A percentile compares a stretch with the other conserved stretches of the same genome.
Evolutionary conservation across 2,797 vertebrate species (phyloP).

Genomic region (Salarias fasciatus): DNA sequence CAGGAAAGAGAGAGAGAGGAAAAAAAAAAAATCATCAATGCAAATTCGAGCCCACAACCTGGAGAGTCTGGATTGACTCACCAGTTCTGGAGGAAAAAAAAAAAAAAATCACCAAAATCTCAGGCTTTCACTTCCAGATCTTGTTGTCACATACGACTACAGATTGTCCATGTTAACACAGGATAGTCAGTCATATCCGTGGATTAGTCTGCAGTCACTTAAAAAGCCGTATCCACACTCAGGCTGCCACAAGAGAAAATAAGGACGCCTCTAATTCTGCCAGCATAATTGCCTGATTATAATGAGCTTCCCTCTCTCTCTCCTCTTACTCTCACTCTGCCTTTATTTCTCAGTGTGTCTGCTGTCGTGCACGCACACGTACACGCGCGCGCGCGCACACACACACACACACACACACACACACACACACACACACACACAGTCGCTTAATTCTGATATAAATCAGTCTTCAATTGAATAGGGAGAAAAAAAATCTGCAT

Average conservation of each 20-base stretch:
- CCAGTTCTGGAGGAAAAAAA: slow-evolving; percentile 71
- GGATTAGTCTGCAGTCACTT: slow-evolving; percentile 74
- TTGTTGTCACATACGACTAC: slow-evolving; percentile 75
- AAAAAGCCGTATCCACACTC: slow-evolving; percentile 68
- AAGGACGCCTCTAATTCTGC: slow-evolving; percentile 81
- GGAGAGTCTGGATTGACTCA: slow-evolving; percentile 78
- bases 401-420: slow-evolving; percentile 13
- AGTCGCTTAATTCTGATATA: slow-evolving; percentile 69
- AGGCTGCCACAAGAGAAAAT: slow-evolving; percentile 77
- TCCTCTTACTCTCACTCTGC: slow-evolving; percentile 55
- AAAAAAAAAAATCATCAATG: slow-evolving; percentile 87
- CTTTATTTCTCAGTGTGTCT: slow-evolving; percentile 70
- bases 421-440: slow-evolving; percentile 31
- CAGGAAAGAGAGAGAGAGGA: slow-evolving; percentile 34
- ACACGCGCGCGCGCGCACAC: slow-evolving; percentile 21
- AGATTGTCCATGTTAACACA: slow-evolving; percentile 73
- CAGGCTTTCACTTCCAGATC: slow-evolving; percentile 83
- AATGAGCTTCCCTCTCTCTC: slow-evolving; percentile 76
- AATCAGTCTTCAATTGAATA: slow-evolving; percentile 67
- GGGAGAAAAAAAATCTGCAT: slow-evolving; percentile 26
- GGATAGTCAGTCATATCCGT: slow-evolving; percentile 72
- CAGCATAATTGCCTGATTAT: slow-evolving; percentile 84
- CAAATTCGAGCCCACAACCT: slow-evolving; percentile 88
- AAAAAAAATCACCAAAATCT: slow-evolving; percentile 53
- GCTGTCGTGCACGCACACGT: slow-evolving; percentile 36